Evolutionary conservation across 2,113 vertebrate species (phyloP), one percentile per base, ranked within the genome.

Genomic region (Pelvicachromis taeniatus): DNA sequence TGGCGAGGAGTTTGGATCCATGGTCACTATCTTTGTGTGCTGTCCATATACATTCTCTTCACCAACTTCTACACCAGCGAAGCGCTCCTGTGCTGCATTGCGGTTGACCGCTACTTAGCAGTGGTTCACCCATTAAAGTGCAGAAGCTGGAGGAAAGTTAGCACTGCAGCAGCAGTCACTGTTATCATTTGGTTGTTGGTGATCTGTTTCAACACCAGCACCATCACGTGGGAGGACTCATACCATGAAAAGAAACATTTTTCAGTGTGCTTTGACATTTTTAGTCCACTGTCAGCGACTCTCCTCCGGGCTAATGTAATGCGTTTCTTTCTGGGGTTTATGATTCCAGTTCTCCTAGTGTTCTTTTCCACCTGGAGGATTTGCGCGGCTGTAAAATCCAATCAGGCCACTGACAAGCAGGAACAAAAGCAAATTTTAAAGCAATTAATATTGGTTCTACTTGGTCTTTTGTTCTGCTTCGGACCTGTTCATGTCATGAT

Each of bases 51-150:
- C 50, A 63, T 96, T 23, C 96, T 94, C 45, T 96, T 96, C 84
- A 94, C 96, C 50, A 98, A 98, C 89, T 97, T 97, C 26, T 98
- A 98, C 93, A 97, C 95, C 86, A 97, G 97, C 14, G 95, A 97
- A 0, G 95, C 95, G 0, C 95, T 98, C 80, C 97, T 99, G 29
- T 96, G 97, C 90, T 98, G 97, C 94, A 97, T 99, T 3, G 96
- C 98, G 2, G 0, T 97, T 0, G 94, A 98, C 78, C 96, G 97
- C 13, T 98, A 97, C 70, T 55, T 99, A 52, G 97, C 97, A 0
- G 96, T 98, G 21, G 97, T 97, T 90, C 91, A 98, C 75, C 98
- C 97, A 0, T 31, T 99, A 2, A 96, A 85, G 90, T 97, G 95
- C 68, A 90, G 84, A 2, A 90, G 80, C 17, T 61, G 97, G n/a